phyloP scores from a whole-genome alignment of 2,888 invertebrate species.

The Drosophila multiciliata region DNA sequence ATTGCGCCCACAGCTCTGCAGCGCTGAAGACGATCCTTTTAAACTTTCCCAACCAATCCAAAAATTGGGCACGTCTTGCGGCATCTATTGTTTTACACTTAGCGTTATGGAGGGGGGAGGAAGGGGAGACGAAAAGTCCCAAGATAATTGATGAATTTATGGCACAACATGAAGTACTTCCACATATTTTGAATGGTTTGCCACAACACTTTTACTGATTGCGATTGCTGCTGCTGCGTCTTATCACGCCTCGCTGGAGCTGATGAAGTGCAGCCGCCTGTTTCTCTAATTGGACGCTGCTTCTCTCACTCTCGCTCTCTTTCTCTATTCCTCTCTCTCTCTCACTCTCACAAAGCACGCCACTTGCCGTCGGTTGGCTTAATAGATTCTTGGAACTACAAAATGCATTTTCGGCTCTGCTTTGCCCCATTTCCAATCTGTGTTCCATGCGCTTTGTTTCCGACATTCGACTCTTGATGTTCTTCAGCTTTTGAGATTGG shows the following conservation, averaged over 20 bases:
- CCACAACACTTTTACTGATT: constrained; percentile 58
- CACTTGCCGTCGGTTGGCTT: constrained; percentile 28
- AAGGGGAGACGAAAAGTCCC: constrained; percentile 20
- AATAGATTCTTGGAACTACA: constrained; percentile 54
- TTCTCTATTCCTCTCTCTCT: background rate
- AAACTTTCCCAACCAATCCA: constrained; percentile 32
- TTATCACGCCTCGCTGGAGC: constrained; percentile 45
- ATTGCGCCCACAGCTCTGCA: constrained; percentile 63
- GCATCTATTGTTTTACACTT: constrained; percentile 47
- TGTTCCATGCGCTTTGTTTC: constrained; percentile 27
- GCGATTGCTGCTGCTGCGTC: constrained; percentile 25
- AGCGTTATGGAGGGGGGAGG: background rate
- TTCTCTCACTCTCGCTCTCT: background rate
- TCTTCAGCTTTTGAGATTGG: constrained; percentile 20
- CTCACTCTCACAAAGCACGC: constrained; percentile 1
- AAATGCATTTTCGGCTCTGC: constrained; percentile 38
- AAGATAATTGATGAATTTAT: constrained; percentile 68
- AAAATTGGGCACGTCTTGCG: constrained; percentile 52
- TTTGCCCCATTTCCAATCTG: constrained; percentile 50
- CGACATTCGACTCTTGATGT: constrained; percentile 40
- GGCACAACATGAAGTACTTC: constrained; percentile 43
- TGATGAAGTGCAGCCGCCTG: constrained; percentile 52
- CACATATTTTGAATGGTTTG: constrained; percentile 14
- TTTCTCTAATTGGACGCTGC: constrained; percentile 46
- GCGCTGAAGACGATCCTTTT: constrained; percentile 46